Base-by-base conservation (phyloP, 2,888 invertebrate species). In the Watsonalla binaria region DNA sequence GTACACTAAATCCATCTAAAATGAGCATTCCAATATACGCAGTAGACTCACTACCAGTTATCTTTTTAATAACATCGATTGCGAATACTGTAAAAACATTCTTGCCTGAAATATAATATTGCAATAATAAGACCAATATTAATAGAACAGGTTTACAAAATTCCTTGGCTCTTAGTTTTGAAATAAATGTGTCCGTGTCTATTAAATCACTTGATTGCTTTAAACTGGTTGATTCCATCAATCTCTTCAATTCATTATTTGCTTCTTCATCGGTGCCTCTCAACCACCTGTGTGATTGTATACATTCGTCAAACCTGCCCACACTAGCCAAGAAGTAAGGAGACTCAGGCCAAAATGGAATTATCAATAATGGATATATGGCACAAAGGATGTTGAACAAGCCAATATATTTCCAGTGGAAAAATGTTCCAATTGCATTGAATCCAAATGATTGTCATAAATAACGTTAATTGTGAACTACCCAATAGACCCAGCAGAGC, bases 291-390 rank as follows among this genome's bases (percentile, higher is more conserved):
- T 69, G 66, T 50, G 61, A 60, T 52, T 60, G 54, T 51, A 57
- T 63, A 52, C 68, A 69, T 58, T 71, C 62, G 11, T 63, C 52
- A 52, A 57, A 66, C 50, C 59, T 55, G 55, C 52, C 59, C 59
- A 65, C 62, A 48, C 55, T 64, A 39, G 55, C 60, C 35, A 55
- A 53, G 64, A 64, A 67, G 57, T 68, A 71, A 46, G 59, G 56
- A 53, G 61, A 66, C 59, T 64, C 58, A 13, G 57, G 55, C 54
- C 59, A 61, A 51, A 53, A 52, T 42, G 42, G 42, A 45, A 63
- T 54, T n/a, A 55, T 51, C 6, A 62, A 47, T 51, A 57, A 24
- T 54, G 55, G 57, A 56, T 62, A 61, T 57, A 52, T 50, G 13
- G 51, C 60, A 59, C 60, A 59, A 50, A 66, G 49, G 46, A 62